phyloP scores from a whole-genome alignment of 2,888 invertebrate species.

The Thelaira solivaga region DNA sequence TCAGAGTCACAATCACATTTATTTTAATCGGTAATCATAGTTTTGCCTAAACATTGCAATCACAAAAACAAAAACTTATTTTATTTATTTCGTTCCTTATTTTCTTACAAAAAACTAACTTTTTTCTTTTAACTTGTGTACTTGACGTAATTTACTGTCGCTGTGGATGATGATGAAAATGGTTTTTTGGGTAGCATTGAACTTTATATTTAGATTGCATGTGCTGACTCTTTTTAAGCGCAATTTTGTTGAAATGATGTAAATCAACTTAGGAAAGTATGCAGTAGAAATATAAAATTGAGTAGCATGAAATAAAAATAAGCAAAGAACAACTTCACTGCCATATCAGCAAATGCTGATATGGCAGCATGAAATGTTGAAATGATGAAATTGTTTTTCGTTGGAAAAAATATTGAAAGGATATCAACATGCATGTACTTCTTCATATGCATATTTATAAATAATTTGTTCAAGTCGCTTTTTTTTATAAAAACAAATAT shows the following conservation, averaged over 20 bases:
- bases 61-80: too few relatives aligned
- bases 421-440: too few relatives aligned
- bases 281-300: slow-evolving; percentile 6
- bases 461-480: too few relatives aligned
- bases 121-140: slow-evolving; percentile 8
- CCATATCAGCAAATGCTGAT: background rate
- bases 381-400: too few relatives aligned
- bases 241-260: background rate
- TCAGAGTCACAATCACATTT: slow-evolving; percentile 49
- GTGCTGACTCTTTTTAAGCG: slow-evolving; percentile 1
- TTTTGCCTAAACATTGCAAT: too few relatives aligned
- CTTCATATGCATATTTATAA: too few relatives aligned
- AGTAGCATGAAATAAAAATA: background rate
- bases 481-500: too few relatives aligned
- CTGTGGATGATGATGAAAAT: slow-evolving; percentile 7
- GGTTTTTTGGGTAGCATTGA: slow-evolving; percentile 17
- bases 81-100: background rate
- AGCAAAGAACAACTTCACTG: background rate
- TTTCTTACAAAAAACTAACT: background rate
- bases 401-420: too few relatives aligned
- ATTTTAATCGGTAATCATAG: slow-evolving; percentile 8
- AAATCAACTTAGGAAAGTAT: slow-evolving; percentile 5
- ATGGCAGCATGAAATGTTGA: too few relatives aligned
- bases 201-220: slow-evolving; percentile 25
- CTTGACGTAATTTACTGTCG: slow-evolving; percentile 9